Conservation (phyloP, 2,888 invertebrate species). For the Ormyrus labotus region DNA sequence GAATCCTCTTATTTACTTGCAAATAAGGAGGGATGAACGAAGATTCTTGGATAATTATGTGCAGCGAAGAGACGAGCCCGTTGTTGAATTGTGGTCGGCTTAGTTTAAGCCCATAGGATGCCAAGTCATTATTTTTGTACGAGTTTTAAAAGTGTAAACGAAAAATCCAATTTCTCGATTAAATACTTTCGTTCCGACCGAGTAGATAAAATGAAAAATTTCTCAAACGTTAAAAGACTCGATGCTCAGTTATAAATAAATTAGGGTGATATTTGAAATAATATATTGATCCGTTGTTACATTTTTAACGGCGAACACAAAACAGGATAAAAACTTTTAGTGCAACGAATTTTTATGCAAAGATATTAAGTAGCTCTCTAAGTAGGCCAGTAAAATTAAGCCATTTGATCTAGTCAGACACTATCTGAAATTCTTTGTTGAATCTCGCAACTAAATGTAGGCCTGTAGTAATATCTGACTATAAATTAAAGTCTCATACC, state of each 20-base stretch:
- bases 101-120: conserved; percentile 38
- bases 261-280: conserved; percentile 3
- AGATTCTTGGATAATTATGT: conserved; percentile 18
- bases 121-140: conserved; percentile 73
- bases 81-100: conserved; percentile 45
- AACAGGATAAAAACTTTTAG: conserved; percentile 2
- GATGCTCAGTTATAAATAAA: not conserved
- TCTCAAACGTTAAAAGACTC: not conserved
- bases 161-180: conserved; percentile 3
- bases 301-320: conserved; percentile 21
- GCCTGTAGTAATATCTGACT: not conserved
- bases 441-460: not conserved
- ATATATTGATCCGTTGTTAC: not conserved
- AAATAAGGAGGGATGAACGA: not conserved
- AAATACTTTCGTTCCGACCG: not conserved
- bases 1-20: conserved; percentile 12
- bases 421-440: not conserved
- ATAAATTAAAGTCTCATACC: not conserved
- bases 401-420: conserved; percentile 44
- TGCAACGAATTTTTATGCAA: conserved; percentile 44
- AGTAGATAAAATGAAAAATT: conserved; percentile 4
- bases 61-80: conserved; percentile 33
- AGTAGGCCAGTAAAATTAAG: conserved; percentile 4
- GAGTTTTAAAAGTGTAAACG: conserved; percentile 61
- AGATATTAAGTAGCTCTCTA: conserved; percentile 25